Evolutionary conservation across 1,140 invertebrate species (phyloP), one percentile per base, ranked within the genome.

Genomic region (Drosophila suzukii): DNA sequence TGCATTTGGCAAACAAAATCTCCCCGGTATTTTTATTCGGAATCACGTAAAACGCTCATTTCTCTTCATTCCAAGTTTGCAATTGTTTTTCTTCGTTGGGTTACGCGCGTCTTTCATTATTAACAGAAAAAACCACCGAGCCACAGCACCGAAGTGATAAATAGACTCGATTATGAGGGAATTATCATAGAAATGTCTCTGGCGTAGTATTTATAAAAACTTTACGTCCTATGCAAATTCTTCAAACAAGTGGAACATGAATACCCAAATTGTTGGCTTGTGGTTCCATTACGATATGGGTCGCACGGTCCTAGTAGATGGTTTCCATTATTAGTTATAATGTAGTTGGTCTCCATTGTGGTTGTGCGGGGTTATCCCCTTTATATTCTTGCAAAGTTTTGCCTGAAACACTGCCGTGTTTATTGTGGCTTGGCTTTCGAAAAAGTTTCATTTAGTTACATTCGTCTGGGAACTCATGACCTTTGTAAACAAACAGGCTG

Each of bases 11-110:
- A 46, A 15, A 8, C 10, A 20, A 8, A 51, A 36, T 53, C 55
- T 59, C 15, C 27, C 27, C 39, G 43, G 34, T 30, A 38, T 55
- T 51, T 34, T 44, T 53, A 36, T 74, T 61, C 17, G 15, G 11
- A 54, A 66, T 56, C 78, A 86, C 81, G 81, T 85, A 85, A 46
- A 75, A 71, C 59, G 30, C 57, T 75, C 54, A 81, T 78, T 82
- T 81, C 43, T 82, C 76, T 82, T 79, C 27, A 70, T 79, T 86
- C 60, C 59, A 38, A 43, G 41, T 59, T 70, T 80, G 5, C 46
- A 78, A 76, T 79, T 76, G 61, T 70, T 63, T 72, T 82, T 50
- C 24, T 46, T 36, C 41, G 24, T 11, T 30, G 32, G 20, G 27
- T 8, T 36, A 13, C 24, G 15, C 24, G 39, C 60, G 47, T 32